Percentiles rank a stretch among this genome's conserved stretches.
These are phyloP conservation scores for Drosophila dives DNA, from an alignment of 2,888 invertebrate species.

Conservation along the genomic window DNA sequence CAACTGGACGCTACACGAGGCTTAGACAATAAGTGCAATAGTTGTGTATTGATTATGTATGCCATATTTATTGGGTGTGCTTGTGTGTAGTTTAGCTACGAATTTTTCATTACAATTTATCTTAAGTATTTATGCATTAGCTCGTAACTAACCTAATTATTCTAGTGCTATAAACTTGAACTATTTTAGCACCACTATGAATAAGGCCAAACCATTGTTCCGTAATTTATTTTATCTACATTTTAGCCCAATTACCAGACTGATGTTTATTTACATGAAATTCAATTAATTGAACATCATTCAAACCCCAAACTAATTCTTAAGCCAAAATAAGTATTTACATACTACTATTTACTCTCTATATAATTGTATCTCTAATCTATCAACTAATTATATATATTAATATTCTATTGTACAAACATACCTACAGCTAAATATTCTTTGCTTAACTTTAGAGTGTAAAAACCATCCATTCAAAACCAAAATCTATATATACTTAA, in stretches of 20 bases:
- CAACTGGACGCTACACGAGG: conserved; percentile 46
- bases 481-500: conserved; percentile 51
- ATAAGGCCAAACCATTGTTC: neutral
- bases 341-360: conserved; percentile 7
- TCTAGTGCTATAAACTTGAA: conserved; percentile 4
- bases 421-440: conserved; percentile 36
- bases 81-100: conserved; percentile 39
- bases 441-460: conserved; percentile 17
- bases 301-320: conserved; percentile 38
- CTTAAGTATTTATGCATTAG: conserved; percentile 59
- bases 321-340: conserved; percentile 53
- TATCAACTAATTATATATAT: conserved; percentile 24
- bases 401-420: conserved; percentile 4
- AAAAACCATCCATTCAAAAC: conserved; percentile 58
- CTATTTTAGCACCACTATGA: conserved; percentile 26
- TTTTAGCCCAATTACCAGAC: conserved; percentile 46
- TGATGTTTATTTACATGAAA: conserved; percentile 62
- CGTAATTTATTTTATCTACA: neutral
- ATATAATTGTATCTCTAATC: conserved; percentile 32
- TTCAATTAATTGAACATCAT: conserved; percentile 46
- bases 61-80: neutral
- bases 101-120: conserved; percentile 55
- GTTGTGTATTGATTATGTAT: conserved; percentile 52
- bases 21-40: conserved; percentile 77
- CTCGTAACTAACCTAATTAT: conserved; percentile 12